These are phyloP conservation scores for Podotricha telesiphe DNA, from an alignment of 2,888 invertebrate species.

Conservation along the genomic window DNA sequence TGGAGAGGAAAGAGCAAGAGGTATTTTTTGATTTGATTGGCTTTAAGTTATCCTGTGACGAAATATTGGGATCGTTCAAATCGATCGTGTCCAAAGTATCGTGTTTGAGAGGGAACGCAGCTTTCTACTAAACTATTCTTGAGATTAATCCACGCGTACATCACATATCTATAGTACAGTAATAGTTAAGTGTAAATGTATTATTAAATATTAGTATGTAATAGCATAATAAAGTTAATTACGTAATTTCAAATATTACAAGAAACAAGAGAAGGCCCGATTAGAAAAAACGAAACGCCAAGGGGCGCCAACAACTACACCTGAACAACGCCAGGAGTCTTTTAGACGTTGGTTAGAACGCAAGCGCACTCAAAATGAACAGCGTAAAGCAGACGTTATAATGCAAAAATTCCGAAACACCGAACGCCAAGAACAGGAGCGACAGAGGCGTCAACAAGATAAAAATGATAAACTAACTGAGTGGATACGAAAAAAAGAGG, in stretches of 20 bases:
- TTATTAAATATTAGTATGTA: too few relatives aligned
- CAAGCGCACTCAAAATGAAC: slow-evolving; percentile 71
- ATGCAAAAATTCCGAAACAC: slow-evolving; percentile 64
- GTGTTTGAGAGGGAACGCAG: too few relatives aligned
- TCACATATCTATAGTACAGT: too few relatives aligned
- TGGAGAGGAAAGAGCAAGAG: slow-evolving; percentile 74
- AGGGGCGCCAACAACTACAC: slow-evolving; percentile 54
- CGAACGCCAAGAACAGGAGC: slow-evolving; percentile 68
- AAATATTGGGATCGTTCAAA: too few relatives aligned
- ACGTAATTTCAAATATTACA: slow-evolving; percentile 11
- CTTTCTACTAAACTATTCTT: too few relatives aligned
- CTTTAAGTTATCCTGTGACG: too few relatives aligned
- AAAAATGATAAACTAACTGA: slow-evolving; percentile 78
- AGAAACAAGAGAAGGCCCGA: slow-evolving; percentile 64
- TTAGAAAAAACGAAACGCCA: slow-evolving; percentile 60
- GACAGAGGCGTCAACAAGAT: slow-evolving; percentile 62
- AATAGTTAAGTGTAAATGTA: not conserved
- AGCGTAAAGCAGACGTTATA: slow-evolving; percentile 70
- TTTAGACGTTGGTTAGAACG: slow-evolving; percentile 81
- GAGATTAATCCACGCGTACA: too few relatives aligned
- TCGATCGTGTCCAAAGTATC: too few relatives aligned
- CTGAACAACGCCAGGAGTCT: slow-evolving; percentile 76
- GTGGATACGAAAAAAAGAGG: slow-evolving; percentile 85
- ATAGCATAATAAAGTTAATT: too few relatives aligned
- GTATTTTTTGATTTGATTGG: slow-evolving; percentile 47